phyloP scores from a whole-genome alignment of 2,888 invertebrate species.

The Lepetodrilus schrolli region DNA sequence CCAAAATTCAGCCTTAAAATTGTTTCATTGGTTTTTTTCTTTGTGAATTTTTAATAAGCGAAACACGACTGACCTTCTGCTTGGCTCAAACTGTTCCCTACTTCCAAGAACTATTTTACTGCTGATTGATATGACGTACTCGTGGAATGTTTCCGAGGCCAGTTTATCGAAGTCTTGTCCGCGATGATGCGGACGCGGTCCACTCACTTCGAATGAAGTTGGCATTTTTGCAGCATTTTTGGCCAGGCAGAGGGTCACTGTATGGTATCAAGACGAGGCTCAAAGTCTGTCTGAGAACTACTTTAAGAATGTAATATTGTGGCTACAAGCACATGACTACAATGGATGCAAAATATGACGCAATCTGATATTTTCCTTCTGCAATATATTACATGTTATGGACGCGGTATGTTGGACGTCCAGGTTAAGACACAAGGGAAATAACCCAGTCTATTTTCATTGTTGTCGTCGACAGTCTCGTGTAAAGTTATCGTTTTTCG shows the following conservation, averaged over 20 bases:
- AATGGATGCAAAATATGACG: constrained; percentile 21
- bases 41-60: not conserved
- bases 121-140: too few relatives aligned
- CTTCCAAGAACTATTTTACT: too few relatives aligned
- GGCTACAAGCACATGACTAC: constrained; percentile 14
- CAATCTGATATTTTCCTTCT: constrained; percentile 27
- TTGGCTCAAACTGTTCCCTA: not conserved
- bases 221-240: too few relatives aligned
- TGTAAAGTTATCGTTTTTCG: not conserved
- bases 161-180: too few relatives aligned
- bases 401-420: constrained; percentile 11
- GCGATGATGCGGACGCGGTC: too few relatives aligned
- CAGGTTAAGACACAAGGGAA: constrained; percentile 8
- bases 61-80: not conserved
- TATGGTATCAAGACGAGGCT: constrained; percentile 21
- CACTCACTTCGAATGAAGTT: too few relatives aligned
- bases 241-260: not conserved
- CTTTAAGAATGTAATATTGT: constrained; percentile 23
- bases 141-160: too few relatives aligned
- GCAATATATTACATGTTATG: constrained; percentile 19
- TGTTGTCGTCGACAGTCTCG: not conserved
- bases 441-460: constrained; percentile 9
- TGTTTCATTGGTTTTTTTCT: constrained; percentile 19
- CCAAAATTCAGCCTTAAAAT: constrained; percentile 22
- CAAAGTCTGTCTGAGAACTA: constrained; percentile 21